Evolutionary conservation across 1,140 invertebrate genomes (phyloP), one percentile per base, ranked within the genome.

Genomic region (Drosophila sucinea): DNA sequence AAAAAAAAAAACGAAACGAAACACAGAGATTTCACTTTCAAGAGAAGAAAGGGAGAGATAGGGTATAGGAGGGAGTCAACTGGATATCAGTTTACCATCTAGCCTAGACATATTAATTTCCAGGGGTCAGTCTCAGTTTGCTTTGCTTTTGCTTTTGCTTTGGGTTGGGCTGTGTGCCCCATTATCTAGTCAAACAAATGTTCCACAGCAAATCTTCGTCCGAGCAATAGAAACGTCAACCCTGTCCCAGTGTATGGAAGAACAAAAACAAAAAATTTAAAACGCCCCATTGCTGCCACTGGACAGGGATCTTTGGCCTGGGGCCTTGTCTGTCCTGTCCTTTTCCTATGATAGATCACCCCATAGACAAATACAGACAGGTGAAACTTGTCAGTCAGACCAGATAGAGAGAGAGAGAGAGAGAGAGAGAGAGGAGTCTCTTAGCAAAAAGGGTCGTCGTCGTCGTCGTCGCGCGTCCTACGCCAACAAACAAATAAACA

Each of bases 141-240:
- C 17, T 17, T 38, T 38, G 10, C 11, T 38, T 8, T 8, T 35
- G 27, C 25, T 41, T n/a, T 8, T 51, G 6, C 29, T 40, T 57
- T 40, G 60, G 61, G 32, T 33, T 58, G 69, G 60, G 73, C 70
- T 69, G 60, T 65, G 57, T 68, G 75, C 67, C 51, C 83, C 83
- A 87, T 87, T 87, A 87, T 87, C 84, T 72, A 68, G 77, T 87
- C 83, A 87, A 87, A 89, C 83, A 87, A 87, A 89, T 87, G 80
- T 73, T 87, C 44, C 66, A 40, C 51, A 57, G 78, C 81, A 63
- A 78, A 83, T 78, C 78, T 77, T 10, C 17, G 73, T 7, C 8
- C 38, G 23, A 25, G 77, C 74, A 77, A 78, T 77, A 78, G 75
- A 78, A 78, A 78, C 74, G 75, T 77, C 74, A 77, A 77, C 74